phyloP scores from a whole-genome alignment of 1,140 invertebrate species.

The Holotrichia oblita region DNA sequence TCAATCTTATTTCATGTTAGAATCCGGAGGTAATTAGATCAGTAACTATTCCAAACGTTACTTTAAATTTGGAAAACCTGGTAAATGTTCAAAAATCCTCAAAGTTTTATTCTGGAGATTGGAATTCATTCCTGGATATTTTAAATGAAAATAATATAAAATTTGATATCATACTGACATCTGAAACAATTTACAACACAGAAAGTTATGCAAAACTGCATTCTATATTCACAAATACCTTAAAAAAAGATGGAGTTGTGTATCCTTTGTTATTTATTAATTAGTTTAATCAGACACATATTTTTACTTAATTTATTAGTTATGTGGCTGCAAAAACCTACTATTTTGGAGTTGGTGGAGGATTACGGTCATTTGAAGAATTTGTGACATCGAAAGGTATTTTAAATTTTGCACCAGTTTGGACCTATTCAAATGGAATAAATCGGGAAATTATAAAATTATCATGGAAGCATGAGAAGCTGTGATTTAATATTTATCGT shows the following conservation, averaged over 20 bases:
- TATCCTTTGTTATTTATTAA: slow-evolving; percentile 59
- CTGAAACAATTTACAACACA: slow-evolving; percentile 91
- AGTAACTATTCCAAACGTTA: slow-evolving; percentile 82
- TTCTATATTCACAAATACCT: slow-evolving; percentile 70
- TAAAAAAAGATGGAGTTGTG: slow-evolving; percentile 74
- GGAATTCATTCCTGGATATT: slow-evolving; percentile 71
- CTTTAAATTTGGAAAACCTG: slow-evolving; percentile 66
- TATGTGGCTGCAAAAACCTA: slow-evolving; percentile 84
- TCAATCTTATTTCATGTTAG: slow-evolving; percentile 65
- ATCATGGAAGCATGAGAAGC: slow-evolving; percentile 16
- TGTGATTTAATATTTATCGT: too few relatives aligned
- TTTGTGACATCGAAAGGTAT: slow-evolving; percentile 65
- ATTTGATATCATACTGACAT: slow-evolving; percentile 87
- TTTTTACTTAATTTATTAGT: slow-evolving; percentile 54
- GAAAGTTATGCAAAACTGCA: slow-evolving; percentile 81
- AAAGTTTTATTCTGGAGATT: slow-evolving; percentile 84
- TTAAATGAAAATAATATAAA: slow-evolving; percentile 62
- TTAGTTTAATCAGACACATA: slow-evolving; percentile 27
- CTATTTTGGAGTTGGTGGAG: slow-evolving; percentile 93
- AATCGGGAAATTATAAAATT: slow-evolving; percentile 67
- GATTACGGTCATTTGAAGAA: slow-evolving; percentile 76
- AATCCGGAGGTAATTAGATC: slow-evolving; percentile 79
- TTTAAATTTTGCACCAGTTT: slow-evolving; percentile 67
- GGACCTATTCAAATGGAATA: slow-evolving; percentile 68
- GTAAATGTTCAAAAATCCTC: slow-evolving; percentile 60